phyloP scores from a whole-genome alignment of 1,140 invertebrate species.

The Drosophila arawakana region DNA sequence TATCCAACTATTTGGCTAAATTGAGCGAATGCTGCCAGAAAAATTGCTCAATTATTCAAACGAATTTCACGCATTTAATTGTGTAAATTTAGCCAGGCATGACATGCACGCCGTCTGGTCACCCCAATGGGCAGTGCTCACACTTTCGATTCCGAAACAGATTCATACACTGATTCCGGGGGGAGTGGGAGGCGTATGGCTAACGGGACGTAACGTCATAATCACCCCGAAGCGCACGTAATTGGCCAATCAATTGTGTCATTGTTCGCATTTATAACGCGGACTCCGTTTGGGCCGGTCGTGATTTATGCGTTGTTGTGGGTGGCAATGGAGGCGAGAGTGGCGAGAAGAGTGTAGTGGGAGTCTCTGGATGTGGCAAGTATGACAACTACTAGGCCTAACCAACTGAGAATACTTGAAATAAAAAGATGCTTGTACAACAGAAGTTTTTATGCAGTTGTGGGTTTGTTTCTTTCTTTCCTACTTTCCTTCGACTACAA shows the following conservation, averaged over 20 bases:
- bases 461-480: conserved; percentile 55
- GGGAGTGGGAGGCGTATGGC: conserved; percentile 40
- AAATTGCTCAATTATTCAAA: conserved; percentile 82
- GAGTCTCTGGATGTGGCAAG: not conserved
- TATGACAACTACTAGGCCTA: conserved; percentile 35
- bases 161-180: conserved; percentile 9
- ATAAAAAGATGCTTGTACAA: conserved; percentile 49
- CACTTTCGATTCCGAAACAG: not conserved
- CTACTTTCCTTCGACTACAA: conserved; percentile 49
- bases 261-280: conserved; percentile 84
- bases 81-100: conserved; percentile 81
- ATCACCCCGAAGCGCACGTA: conserved; percentile 81
- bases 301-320: conserved; percentile 67
- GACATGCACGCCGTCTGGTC: conserved; percentile 54
- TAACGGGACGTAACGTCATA: conserved; percentile 82
- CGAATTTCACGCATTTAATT: conserved; percentile 83
- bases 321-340: not conserved
- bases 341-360: not conserved
- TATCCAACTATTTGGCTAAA: conserved; percentile 12
- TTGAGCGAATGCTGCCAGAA: conserved; percentile 40
- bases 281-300: conserved; percentile 52
- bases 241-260: conserved; percentile 84
- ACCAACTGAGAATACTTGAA: conserved; percentile 12
- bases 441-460: conserved; percentile 71
- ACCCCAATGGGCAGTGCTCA: conserved; percentile 6